These are phyloP conservation scores for Leptodactylus fallax DNA, from an alignment of 2,797 vertebrate species.

Conservation along the genomic window DNA sequence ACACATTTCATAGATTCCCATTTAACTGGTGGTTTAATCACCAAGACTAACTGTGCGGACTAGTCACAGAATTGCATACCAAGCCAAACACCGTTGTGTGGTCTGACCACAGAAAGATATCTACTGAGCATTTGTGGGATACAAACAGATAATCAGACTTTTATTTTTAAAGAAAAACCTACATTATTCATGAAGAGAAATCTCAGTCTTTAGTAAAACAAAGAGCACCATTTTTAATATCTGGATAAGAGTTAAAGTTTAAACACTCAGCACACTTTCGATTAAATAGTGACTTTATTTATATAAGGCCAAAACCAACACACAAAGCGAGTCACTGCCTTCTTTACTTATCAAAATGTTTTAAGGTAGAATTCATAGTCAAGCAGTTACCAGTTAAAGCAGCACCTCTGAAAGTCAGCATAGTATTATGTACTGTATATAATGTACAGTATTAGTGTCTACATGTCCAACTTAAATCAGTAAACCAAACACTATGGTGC, in stretches of 20 bases:
- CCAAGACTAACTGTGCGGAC: too few relatives aligned
- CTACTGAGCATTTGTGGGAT: too few relatives aligned
- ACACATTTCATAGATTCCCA: too few relatives aligned
- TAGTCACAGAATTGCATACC: too few relatives aligned
- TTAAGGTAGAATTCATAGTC: conserved; percentile 14
- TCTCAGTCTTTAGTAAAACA: too few relatives aligned
- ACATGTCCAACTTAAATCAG: neutral
- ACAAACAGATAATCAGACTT: too few relatives aligned
- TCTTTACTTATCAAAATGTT: conserved; percentile 11
- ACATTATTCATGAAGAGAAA: too few relatives aligned
- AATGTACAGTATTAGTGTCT: neutral
- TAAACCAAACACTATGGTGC: neutral
- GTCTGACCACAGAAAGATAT: too few relatives aligned
- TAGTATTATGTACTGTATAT: neutral
- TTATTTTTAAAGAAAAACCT: too few relatives aligned
- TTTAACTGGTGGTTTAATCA: too few relatives aligned
- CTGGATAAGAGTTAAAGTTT: neutral
- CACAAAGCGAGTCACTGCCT: conserved; percentile 22
- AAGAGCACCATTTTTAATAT: neutral
- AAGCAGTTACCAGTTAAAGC: conserved; percentile 20
- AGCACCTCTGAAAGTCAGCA: conserved; percentile 20
- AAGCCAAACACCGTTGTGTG: too few relatives aligned
- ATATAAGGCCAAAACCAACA: conserved; percentile 2
- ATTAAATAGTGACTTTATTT: conserved; percentile 29
- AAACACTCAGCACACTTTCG: neutral